These are phyloP conservation scores for Ara ararauna DNA, from an alignment of 2,797 vertebrate species.

Conservation along the genomic window DNA sequence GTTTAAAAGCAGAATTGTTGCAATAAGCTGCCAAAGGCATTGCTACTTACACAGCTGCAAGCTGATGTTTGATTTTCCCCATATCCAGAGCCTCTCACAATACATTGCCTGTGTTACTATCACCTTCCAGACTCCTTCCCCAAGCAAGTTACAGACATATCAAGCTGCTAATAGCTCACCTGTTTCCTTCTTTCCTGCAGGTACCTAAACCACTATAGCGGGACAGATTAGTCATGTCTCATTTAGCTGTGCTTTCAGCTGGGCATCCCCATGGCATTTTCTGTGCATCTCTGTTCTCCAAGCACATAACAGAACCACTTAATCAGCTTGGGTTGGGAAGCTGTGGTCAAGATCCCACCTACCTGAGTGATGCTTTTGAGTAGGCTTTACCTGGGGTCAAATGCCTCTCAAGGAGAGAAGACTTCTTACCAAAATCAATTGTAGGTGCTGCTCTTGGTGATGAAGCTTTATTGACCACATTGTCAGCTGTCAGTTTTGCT, in stretches of 20 bases:
- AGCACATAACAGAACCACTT: neutral
- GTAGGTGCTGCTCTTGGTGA: neutral
- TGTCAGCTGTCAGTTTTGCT: neutral
- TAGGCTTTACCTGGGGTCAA: neutral
- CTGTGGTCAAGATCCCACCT: neutral
- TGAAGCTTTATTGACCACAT: neutral
- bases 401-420: neutral
- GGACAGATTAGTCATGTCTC: neutral
- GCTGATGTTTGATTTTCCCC: neutral
- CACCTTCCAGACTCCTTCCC: neutral
- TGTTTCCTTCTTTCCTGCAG: neutral
- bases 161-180: neutral
- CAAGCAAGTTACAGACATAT: neutral
- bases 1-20: neutral
- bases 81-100: neutral
- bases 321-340: neutral
- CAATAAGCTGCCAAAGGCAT: neutral
- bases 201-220: neutral
- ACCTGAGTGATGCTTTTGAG: neutral
- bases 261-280: neutral
- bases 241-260: neutral
- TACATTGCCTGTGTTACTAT: neutral
- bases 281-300: neutral
- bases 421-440: neutral
- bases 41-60: neutral